Base-by-base conservation (phyloP, 1,140 invertebrate genomes). In the Hesperophylax magnus region DNA sequence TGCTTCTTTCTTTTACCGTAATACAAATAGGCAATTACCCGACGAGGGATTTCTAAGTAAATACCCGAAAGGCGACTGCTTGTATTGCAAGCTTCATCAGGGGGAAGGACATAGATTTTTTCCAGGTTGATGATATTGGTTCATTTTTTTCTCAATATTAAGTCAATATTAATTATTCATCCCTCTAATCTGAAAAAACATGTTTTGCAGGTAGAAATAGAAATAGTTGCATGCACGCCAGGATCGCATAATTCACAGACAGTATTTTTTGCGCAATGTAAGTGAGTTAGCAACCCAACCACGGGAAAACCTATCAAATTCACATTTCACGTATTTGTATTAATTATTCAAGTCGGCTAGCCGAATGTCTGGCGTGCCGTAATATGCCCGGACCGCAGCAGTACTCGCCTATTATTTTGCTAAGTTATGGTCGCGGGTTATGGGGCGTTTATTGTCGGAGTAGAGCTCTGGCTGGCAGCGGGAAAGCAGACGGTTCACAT, bases 391-490 rank as follows among this genome's bases (percentile, higher is more conserved):
- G 69, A 47, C 61, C 52, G 53, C 67, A 56, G 56, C 65, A 53
- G 34, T 56, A 39, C 52, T 34, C 18, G 75, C 60, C 61, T 77
- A 81, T 81, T 81, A 81, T 81, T 76, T 52, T 56, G 74, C 53
- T n/a, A 77, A 81, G 79, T 81, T 81, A 81, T 56, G 79, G 67
- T 27, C 74, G 52, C 63, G 58, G 69, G 79, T 81, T 81, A 77
- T 71, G 79, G 67, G 74, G 72, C 79, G 79, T 81, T 81, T 81
- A 81, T 77, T 81, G 79, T 69, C 74, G 47, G 56, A 63, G 56
- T 56, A 31, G 71, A 56, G 71, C 53, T 18, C 61, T 18, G 54
- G 15, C 53, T 20, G 47, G 60, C 39, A 61, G 20, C 54, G 39
- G 53, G 56, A 60, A 17, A 76, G 27, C 72, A 76, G 72, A 39